phyloP scores from a whole-genome alignment of 2,888 invertebrate species.

The Ecliptopera silaceata region DNA sequence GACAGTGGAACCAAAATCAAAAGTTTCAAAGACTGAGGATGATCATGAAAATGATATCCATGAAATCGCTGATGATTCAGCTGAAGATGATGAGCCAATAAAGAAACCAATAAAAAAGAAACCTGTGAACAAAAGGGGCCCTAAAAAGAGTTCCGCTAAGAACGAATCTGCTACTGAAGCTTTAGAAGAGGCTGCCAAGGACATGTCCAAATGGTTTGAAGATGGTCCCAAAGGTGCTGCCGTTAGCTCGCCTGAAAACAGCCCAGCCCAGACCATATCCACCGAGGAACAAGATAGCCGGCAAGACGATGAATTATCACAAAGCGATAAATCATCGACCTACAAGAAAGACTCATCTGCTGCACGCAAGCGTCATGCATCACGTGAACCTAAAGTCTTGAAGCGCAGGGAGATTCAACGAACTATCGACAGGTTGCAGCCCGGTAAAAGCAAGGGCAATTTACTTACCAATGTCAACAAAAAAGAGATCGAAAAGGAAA shows the following conservation, averaged over 20 bases:
- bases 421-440: constrained; percentile 92
- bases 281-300: constrained; percentile 84
- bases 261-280: constrained; percentile 86
- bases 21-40: constrained; percentile 12
- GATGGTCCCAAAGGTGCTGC: constrained; percentile 90
- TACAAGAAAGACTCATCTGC: constrained; percentile 61
- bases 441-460: constrained; percentile 94
- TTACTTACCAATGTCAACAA: constrained; percentile 87
- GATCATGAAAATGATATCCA: constrained; percentile 40
- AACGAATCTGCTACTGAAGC: constrained; percentile 83
- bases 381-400: constrained; percentile 68
- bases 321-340: constrained; percentile 60
- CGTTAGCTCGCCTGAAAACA: constrained; percentile 90
- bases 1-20: constrained; percentile 6
- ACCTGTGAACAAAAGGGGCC: constrained; percentile 53
- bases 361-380: constrained; percentile 75
- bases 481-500: constrained; percentile 73
- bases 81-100: constrained; percentile 41
- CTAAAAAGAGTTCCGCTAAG: constrained; percentile 75
- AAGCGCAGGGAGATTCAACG: constrained; percentile 89
- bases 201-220: constrained; percentile 94
- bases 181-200: constrained; percentile 88
- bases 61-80: constrained; percentile 28
- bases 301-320: constrained; percentile 68
- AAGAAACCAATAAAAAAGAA: constrained; percentile 50